Evolutionary conservation across 2,113 vertebrate species (phyloP).

Genomic region (Myotis davidii): DNA sequence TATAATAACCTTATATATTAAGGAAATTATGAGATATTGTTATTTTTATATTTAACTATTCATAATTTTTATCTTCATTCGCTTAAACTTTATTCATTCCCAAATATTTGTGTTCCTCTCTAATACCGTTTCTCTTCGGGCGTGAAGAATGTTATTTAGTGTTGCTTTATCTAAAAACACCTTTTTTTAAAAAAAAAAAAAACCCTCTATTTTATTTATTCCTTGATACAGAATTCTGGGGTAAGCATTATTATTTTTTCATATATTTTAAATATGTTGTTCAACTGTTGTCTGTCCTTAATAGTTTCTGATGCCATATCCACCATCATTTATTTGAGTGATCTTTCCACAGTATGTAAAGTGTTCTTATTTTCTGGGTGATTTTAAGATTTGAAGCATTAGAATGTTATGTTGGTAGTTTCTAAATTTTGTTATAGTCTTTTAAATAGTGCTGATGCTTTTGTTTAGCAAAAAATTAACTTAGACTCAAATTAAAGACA

Average conservation of each 20-base stretch:
- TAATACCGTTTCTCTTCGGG: neutral
- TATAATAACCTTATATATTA: neutral
- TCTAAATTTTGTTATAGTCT: neutral
- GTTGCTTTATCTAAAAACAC: neutral
- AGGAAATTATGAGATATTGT: neutral
- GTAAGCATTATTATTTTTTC: neutral
- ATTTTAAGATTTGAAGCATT: neutral
- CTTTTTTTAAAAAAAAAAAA: neutral
- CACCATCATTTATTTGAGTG: conserved; percentile 1
- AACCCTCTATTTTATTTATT: neutral
- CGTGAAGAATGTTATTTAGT: neutral
- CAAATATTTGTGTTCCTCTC: neutral
- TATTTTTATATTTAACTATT: neutral
- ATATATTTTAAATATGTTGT: neutral
- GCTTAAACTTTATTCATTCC: conserved; percentile 8
- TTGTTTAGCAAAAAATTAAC: neutral
- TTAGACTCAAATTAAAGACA: neutral
- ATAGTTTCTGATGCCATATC: neutral
- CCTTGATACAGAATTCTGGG: neutral
- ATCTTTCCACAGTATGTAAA: neutral
- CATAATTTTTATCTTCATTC: neutral
- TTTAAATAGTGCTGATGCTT: neutral
- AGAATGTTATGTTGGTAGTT: neutral
- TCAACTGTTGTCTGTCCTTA: neutral
- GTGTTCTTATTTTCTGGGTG: neutral